These are phyloP conservation scores for Sula dactylatra DNA, from an alignment of 2,113 vertebrate genomes.

Conservation along the genomic window DNA sequence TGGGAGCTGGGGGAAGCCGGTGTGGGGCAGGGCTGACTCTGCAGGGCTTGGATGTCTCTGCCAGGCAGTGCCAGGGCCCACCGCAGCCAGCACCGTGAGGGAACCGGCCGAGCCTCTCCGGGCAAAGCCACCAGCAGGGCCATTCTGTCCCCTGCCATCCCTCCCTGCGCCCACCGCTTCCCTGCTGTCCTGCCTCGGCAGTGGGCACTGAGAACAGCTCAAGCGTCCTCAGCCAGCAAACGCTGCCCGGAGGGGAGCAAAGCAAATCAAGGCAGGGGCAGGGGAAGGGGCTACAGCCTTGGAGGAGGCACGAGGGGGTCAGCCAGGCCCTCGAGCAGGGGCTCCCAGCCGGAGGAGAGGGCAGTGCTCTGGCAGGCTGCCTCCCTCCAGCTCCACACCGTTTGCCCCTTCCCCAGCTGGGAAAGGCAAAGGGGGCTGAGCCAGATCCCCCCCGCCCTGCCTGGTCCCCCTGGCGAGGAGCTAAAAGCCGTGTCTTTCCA, in stretches of 20 bases:
- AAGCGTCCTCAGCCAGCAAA: not conserved
- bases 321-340: accelerated
- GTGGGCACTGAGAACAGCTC: not conserved
- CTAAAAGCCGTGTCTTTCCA: constrained; percentile 43
- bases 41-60: not conserved
- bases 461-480: not conserved
- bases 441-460: not conserved
- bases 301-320: not conserved
- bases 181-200: not conserved
- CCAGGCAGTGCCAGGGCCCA: accelerated
- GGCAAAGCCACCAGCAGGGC: not conserved
- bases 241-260: not conserved
- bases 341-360: not conserved
- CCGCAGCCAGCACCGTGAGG: not conserved
- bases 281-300: not conserved
- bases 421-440: not conserved
- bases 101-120: accelerated
- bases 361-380: not conserved
- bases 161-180: not conserved
- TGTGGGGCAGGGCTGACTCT: not conserved
- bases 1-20: not conserved
- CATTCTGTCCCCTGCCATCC: accelerated
- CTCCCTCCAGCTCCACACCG: not conserved
- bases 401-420: not conserved
- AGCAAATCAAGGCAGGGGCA: not conserved